Evolutionary conservation across 2,888 invertebrate species (phyloP), one percentile per base, ranked within the genome.

Genomic region (Ceriagrion tenellum): DNA sequence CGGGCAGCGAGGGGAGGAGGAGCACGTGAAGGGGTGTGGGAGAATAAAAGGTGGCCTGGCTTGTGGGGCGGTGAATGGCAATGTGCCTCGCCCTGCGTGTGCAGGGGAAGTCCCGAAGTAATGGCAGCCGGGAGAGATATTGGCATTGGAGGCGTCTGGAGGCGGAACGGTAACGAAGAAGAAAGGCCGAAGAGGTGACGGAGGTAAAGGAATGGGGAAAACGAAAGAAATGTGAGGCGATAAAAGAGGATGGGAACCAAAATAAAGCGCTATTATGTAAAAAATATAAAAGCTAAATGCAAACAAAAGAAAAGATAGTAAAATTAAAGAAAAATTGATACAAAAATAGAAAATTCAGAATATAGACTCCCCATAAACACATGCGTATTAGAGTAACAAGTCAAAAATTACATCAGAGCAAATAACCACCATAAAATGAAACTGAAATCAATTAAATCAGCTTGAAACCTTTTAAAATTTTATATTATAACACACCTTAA

Each of bases 101-200:
- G 59, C 59, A 59, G 59, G 59, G 81, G 81, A 35, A 35, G 35
- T 35, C 81, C 81, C 81, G 35, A 35, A 30, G 81, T 74, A 93
- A 93, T 93, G 93, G 93, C 74, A 93, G 47, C 63, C 35, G 6
- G 26, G 93, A 93, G 47, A 93, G 74, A 93, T 93, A 69, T 93
- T 30, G 81, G 16, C 35, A 23, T 12, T 23, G 35, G 81, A 35
- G 35, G 26, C 35, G 81, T 18, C 30, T 23, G 81, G 35, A 35
- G 23, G 35, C 26, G 35, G 35, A 30, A n/a, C 16, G 30, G 81
- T 35, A 81, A 35, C 30, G 81, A 35, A 18, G 81, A 81, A 35
- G 30, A 35, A 35, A 35, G 16, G 81, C 35, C 16, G 0, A 16
- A 81, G 26, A 35, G 30, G 10, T 4, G 35, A 74, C 26, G 20